Percentiles rank a stretch among this genome's conserved stretches.
Evolutionary conservation across 2,113 vertebrate species (phyloP).

Genomic region (Okapia johnstoni): DNA sequence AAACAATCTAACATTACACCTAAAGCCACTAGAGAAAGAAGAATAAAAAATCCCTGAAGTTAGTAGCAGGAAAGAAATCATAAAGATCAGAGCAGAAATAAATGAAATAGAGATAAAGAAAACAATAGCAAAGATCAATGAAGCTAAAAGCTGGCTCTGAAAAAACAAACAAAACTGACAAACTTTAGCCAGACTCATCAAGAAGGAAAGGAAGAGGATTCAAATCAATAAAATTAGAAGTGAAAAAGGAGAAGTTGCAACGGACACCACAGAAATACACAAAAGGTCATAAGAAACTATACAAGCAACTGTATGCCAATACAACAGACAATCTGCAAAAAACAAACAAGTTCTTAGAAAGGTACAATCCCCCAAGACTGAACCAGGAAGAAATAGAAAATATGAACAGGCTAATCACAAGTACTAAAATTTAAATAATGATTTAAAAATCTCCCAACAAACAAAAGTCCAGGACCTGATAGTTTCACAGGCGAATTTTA

Average conservation of each 20-base stretch:
- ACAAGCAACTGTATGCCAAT: not conserved
- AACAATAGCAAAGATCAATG: not conserved
- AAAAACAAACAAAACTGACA: not conserved
- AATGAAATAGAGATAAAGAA: not conserved
- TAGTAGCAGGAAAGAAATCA: not conserved
- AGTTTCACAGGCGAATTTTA: not conserved
- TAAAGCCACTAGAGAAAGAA: not conserved
- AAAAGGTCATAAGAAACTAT: not conserved
- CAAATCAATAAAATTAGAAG: not conserved
- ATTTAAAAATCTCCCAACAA: not conserved
- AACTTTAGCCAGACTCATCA: not conserved
- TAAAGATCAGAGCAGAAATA: not conserved
- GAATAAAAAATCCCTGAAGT: not conserved
- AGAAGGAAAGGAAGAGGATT: not conserved
- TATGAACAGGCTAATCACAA: not conserved
- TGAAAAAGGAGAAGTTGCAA: not conserved
- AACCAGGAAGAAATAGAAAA: not conserved
- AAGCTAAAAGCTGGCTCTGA: not conserved
- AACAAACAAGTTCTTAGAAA: not conserved
- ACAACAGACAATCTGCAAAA: not conserved
- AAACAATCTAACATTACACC: not conserved
- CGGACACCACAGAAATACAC: rapidly evolving
- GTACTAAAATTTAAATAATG: not conserved
- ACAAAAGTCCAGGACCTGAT: not conserved
- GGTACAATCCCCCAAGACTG: not conserved